phyloP scores from a whole-genome alignment of 2,113 vertebrate species.

The Ciconia maguari region DNA sequence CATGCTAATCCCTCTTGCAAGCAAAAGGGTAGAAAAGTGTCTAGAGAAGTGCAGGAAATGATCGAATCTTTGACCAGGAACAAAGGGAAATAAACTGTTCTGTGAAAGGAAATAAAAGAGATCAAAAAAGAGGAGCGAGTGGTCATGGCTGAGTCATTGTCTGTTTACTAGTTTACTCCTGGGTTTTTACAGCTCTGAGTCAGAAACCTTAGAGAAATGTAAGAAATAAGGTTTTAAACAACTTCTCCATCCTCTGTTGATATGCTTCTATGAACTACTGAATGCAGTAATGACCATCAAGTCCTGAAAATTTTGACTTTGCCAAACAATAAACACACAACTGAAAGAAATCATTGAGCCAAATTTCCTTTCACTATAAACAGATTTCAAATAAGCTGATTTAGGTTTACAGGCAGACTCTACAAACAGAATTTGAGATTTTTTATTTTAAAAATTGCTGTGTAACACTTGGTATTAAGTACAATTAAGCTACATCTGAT shows the following conservation, averaged over 20 bases:
- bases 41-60: neutral
- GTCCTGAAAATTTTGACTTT: neutral
- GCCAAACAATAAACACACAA: neutral
- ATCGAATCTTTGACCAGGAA: constrained; percentile 17
- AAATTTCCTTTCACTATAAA: neutral
- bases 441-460: neutral
- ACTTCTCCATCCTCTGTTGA: neutral
- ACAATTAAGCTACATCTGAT: neutral
- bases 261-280: neutral
- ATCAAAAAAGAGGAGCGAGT: neutral
- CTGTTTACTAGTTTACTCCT: neutral
- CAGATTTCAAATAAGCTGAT: neutral
- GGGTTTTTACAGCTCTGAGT: neutral
- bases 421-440: neutral
- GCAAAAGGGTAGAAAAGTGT: neutral
- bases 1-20: neutral
- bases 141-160: neutral
- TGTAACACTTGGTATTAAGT: neutral
- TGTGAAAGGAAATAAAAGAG: constrained; percentile 4
- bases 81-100: constrained; percentile 19
- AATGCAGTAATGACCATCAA: neutral
- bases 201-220: neutral
- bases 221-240: neutral
- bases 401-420: neutral
- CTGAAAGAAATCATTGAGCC: neutral